Conservation (phyloP, 2,888 invertebrate genomes). For the Harmothoe impar region DNA sequence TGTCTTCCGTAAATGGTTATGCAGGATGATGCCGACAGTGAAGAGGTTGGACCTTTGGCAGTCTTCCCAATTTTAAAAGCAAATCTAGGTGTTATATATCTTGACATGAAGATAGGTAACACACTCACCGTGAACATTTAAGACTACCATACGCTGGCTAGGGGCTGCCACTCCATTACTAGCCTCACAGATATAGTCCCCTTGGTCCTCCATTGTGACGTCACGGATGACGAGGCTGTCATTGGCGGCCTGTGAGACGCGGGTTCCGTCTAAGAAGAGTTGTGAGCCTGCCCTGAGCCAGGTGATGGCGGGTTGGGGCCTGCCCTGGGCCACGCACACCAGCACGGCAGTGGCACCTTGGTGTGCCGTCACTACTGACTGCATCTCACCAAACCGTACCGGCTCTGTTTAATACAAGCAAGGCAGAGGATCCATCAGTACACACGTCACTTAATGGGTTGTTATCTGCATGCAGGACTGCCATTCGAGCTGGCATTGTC, state of each 20-base stretch:
- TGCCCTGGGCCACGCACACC: slow-evolving; percentile 79
- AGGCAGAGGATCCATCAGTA: not conserved
- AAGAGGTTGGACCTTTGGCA: too few relatives aligned
- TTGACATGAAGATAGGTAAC: too few relatives aligned
- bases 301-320: slow-evolving; percentile 74
- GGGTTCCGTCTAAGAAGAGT: slow-evolving; percentile 65
- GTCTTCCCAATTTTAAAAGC: too few relatives aligned
- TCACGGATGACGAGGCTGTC: slow-evolving; percentile 88
- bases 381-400: slow-evolving; percentile 76
- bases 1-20: too few relatives aligned
- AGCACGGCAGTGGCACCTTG: slow-evolving; percentile 77
- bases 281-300: slow-evolving; percentile 75
- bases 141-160: slow-evolving; percentile 87
- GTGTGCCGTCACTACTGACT: slow-evolving; percentile 75
- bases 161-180: slow-evolving; percentile 90
- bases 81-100: too few relatives aligned
- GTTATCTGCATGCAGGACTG: not conserved
- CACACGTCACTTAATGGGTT: not conserved
- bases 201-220: slow-evolving; percentile 89
- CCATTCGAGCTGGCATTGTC: too few relatives aligned
- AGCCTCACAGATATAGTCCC: slow-evolving; percentile 92
- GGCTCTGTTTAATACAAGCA: slow-evolving; percentile 74
- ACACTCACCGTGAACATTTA: slow-evolving; percentile 90
- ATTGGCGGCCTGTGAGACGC: slow-evolving; percentile 82
- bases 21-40: too few relatives aligned